Evolutionary conservation across 2,113 vertebrate species (phyloP), one percentile per base, ranked within the genome.

Genomic region (Lontra canadensis): DNA sequence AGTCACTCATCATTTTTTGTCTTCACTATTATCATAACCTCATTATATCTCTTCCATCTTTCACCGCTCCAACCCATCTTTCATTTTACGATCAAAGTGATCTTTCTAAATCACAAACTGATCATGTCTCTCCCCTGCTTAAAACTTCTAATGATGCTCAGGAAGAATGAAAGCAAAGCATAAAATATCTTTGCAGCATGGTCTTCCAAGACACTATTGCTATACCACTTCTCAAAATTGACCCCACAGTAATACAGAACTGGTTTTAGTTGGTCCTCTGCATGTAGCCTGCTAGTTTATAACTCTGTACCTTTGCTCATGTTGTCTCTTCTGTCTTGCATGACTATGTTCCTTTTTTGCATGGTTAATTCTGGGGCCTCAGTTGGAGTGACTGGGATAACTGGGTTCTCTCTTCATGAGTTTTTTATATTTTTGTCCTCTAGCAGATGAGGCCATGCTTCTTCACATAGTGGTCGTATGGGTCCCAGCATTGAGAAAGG

Each of bases 101-200:
- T 95, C 10, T 95, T 95, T 95, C 15, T 76, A 67, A 95, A 65
- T 18, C 65, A n/a, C 79, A 65, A 90, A 83, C 20, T 63, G 67
- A 74, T 83, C 42, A 15, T 42, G 42, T 95, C 2, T 74, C 10
- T n/a, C 34, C 52, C 42, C 21, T 89, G 34, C 67, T 90, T 90
- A 42, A 95, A 83, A 65, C 20, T 11, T 23, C 34, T 25, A 65
- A 21, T 76, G 26, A 89, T 36, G n/a, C 0, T 63, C 36, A 74
- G 57, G 29, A 95, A 90, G 67, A 76, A 83, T 42, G 26, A 95
- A 65, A 76, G 89, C 69, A 84, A 90, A 90, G 29, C 55, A 95
- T 42, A 83, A 34, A 83, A 26, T 52, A 6, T 44, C 20, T 83
- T 74, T 83, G 78, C 89, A 39, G 57, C 31, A 29, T n/a, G 29